Evolutionary conservation across 1,140 invertebrate species (phyloP), one percentile per base, ranked within the genome.

Genomic region (Pogonus chalceus): DNA sequence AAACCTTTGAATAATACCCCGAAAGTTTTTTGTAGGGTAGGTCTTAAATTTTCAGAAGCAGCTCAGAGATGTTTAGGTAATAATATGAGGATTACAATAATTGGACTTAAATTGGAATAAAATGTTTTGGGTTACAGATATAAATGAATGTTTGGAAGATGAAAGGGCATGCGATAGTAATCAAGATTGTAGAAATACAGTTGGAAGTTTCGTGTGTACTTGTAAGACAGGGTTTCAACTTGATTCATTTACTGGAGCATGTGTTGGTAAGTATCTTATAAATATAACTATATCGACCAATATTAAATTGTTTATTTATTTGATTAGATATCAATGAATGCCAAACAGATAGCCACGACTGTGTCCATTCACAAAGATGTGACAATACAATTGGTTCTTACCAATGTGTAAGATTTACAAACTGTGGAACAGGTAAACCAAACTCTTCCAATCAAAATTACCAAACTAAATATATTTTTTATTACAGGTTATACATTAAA

Each of bases 401-500:
- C 65, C 77, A 82, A 14, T 96, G 93, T 66, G 77, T 37, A 35
- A 67, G 90, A 35, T 85, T 85, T 22, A 78, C 87, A 20, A 85
- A 88, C 0, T 98, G 96, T 71, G 96, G 96, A 0, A 98, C 94
- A 0, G n/a, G n/a, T n/a, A n/a, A n/a, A n/a, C n/a, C n/a, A n/a
- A n/a, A n/a, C n/a, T n/a, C n/a, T n/a, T n/a, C n/a, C n/a, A n/a
- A n/a, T n/a, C n/a, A n/a, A n/a, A n/a, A n/a, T n/a, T n/a, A n/a
- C n/a, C n/a, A n/a, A n/a, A n/a, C n/a, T n/a, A n/a, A n/a, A n/a
- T n/a, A n/a, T n/a, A n/a, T n/a, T n/a, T n/a, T n/a, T n/a, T n/a
- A n/a, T n/a, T n/a, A n/a, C n/a, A n/a, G 96, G 96, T 0, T 98
- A 98, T 65, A 95, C 92, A 0, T 70, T 98, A 2, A 95, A 98